phyloP scores from a whole-genome alignment of 2,113 vertebrate genomes.

The Tylochromis polylepis region DNA sequence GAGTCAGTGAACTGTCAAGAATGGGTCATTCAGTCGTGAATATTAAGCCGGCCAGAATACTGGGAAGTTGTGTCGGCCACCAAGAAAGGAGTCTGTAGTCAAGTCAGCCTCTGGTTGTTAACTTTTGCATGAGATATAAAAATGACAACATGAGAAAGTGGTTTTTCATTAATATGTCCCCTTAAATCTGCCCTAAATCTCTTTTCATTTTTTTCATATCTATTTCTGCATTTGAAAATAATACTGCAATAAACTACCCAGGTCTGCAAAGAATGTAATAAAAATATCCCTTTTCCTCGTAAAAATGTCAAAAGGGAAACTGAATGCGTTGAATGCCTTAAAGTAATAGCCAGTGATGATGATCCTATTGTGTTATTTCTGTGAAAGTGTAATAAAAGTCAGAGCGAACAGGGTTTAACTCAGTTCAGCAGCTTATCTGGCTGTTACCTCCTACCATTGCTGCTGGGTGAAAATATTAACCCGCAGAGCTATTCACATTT shows the following conservation, averaged over 20 bases:
- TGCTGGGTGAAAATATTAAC: background rate
- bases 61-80: slow-evolving; percentile 16
- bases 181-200: background rate
- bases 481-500: background rate
- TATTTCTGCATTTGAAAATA: background rate
- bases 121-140: background rate
- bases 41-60: slow-evolving; percentile 55
- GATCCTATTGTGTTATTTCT: background rate
- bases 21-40: slow-evolving; percentile 67
- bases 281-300: background rate
- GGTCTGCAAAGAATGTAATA: background rate
- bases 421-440: background rate
- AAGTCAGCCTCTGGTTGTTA: background rate
- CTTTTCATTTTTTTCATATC: background rate
- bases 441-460: background rate
- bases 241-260: background rate
- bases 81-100: background rate
- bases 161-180: background rate
- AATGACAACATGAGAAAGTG: background rate
- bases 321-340: background rate
- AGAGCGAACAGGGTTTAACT: background rate
- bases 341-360: background rate
- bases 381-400: background rate
- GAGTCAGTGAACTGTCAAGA: slow-evolving; percentile 67
- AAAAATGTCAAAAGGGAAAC: background rate